Conservation (phyloP, 2,797 vertebrate genomes). For the Hypotaenidia okinawae region DNA sequence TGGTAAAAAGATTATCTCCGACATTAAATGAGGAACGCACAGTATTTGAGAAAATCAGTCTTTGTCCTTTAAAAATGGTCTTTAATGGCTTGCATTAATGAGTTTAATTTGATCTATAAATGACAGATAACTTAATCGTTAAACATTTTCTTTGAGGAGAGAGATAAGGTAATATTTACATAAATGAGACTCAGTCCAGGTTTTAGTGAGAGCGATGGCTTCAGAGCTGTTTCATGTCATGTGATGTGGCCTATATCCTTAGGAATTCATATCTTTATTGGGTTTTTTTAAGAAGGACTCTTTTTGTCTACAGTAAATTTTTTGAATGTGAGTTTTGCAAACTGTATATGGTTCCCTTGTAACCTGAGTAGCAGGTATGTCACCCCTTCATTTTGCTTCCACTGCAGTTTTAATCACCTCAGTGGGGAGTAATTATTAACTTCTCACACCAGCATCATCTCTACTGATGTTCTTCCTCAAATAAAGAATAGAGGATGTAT, state of each 20-base stretch:
- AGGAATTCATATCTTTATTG: neutral
- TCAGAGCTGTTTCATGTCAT: neutral
- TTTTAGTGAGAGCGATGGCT: neutral
- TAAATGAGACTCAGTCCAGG: neutral
- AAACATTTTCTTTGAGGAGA: slow-evolving; percentile 23
- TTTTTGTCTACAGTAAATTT: neutral
- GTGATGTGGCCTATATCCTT: neutral
- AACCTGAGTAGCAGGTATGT: slow-evolving; percentile 31
- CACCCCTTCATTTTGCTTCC: neutral
- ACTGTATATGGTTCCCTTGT: neutral
- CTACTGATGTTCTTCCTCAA: slow-evolving; percentile 56
- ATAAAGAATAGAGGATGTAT: slow-evolving; percentile 23
- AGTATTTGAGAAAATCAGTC: slow-evolving; percentile 50
- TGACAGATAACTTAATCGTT: slow-evolving; percentile 49
- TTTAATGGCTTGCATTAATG: slow-evolving; percentile 65
- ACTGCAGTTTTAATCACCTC: slow-evolving; percentile 55
- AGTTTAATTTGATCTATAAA: slow-evolving; percentile 71
- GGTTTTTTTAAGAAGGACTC: neutral
- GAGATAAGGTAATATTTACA: slow-evolving; percentile 22
- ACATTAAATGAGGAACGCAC: neutral
- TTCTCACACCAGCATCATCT: slow-evolving; percentile 33
- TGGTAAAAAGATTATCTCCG: slow-evolving; percentile 31
- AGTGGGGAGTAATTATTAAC: slow-evolving; percentile 52
- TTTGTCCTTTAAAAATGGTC: slow-evolving; percentile 66
- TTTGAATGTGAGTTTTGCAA: neutral